phyloP scores from a whole-genome alignment of 2,113 vertebrate species.

The Ascaphus truei region DNA sequence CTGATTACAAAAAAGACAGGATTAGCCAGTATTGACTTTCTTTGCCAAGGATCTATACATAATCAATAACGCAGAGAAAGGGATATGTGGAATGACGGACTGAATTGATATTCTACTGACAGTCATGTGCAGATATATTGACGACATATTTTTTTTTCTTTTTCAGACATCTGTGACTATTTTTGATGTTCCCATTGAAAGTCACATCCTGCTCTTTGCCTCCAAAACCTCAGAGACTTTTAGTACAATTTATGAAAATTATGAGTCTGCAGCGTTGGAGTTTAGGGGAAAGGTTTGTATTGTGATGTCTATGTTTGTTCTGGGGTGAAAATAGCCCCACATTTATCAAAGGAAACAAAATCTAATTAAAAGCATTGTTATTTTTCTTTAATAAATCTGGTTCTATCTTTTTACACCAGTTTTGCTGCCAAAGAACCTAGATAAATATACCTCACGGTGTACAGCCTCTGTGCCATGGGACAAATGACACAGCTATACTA shows the following conservation, averaged over 20 bases:
- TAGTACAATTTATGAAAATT: slow-evolving; percentile 58
- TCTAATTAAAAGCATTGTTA: neutral
- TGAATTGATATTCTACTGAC: slow-evolving; percentile 40
- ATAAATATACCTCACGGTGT: neutral
- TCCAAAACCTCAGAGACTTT: slow-evolving; percentile 63
- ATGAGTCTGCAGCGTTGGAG: slow-evolving; percentile 53
- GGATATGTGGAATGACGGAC: neutral
- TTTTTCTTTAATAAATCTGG: too few relatives aligned
- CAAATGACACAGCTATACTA: too few relatives aligned
- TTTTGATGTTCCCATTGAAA: slow-evolving; percentile 68
- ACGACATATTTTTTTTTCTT: slow-evolving; percentile 44
- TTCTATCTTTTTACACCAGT: neutral
- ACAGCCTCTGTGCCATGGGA: neutral
- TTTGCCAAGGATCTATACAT: too few relatives aligned
- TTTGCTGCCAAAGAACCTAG: neutral
- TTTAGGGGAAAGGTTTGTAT: slow-evolving; percentile 80
- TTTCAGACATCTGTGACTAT: slow-evolving; percentile 79
- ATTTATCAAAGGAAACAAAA: too few relatives aligned
- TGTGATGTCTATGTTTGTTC: neutral
- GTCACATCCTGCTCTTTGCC: slow-evolving; percentile 84
- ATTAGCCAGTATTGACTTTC: too few relatives aligned
- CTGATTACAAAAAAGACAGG: too few relatives aligned
- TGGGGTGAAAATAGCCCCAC: too few relatives aligned
- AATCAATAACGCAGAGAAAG: too few relatives aligned
- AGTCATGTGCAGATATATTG: slow-evolving; percentile 35